Conservation (phyloP, 2,888 invertebrate genomes). For the Cremastinae sp. region DNA sequence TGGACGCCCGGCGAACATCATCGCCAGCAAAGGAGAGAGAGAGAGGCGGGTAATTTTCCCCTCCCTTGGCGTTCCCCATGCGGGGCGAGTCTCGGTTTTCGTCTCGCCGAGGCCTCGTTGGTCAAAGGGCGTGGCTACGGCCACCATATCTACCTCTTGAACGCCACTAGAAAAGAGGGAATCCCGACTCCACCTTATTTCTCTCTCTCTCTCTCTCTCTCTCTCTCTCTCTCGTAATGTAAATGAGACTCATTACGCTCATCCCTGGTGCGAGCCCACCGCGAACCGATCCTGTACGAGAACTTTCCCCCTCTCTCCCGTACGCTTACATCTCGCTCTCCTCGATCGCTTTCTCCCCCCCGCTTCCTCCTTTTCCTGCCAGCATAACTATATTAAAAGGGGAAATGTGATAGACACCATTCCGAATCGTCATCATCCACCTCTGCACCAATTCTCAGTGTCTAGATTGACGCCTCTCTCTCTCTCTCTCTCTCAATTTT, state of each 20-base stretch:
- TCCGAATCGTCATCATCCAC: conserved; percentile 12
- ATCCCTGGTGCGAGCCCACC: conserved; percentile 26
- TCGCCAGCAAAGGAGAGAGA: background rate
- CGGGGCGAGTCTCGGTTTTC: conserved; percentile 31
- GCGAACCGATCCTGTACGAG: background rate
- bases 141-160: conserved; percentile 70
- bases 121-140: conserved; percentile 69
- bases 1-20: too few relatives aligned
- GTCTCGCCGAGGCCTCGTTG: conserved; percentile 65
- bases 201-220: conserved; percentile 10
- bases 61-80: conserved; percentile 7
- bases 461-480: conserved; percentile 20
- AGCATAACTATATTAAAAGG: conserved; percentile 1
- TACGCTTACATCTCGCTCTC: background rate
- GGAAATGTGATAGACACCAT: conserved; percentile 15
- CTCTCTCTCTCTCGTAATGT: conserved; percentile 31
- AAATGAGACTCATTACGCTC: conserved; percentile 72
- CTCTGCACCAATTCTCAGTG: background rate
- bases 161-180: conserved; percentile 59
- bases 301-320: too few relatives aligned
- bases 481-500: too few relatives aligned
- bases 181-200: conserved; percentile 30
- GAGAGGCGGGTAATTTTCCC: conserved; percentile 26
- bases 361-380: background rate
- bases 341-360: background rate